Conservation (phyloP, 2,113 vertebrate species). For the Benitochromis conjunctus region DNA sequence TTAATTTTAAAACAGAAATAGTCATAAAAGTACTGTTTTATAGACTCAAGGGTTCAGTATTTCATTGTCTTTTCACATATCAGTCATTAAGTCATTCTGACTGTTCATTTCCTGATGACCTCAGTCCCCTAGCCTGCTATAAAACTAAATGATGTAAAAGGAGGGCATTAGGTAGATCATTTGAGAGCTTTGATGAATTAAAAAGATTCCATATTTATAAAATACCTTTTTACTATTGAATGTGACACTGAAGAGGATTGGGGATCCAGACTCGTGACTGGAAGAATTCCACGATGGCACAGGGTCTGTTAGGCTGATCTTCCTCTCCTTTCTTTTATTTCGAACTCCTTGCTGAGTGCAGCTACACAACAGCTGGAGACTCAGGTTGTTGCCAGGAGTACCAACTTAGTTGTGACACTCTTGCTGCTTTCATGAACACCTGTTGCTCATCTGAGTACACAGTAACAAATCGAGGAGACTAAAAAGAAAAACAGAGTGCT, state of each 20-base stretch:
- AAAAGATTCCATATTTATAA: not conserved
- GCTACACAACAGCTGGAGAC: not conserved
- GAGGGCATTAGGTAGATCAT: not conserved
- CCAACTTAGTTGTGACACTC: not conserved
- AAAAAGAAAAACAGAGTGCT: not conserved
- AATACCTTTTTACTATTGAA: not conserved
- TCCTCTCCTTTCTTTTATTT: not conserved
- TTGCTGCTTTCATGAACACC: not conserved
- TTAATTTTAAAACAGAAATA: slow-evolving; percentile 17
- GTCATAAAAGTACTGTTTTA: slow-evolving; percentile 17
- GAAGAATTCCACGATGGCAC: not conserved
- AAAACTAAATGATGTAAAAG: slow-evolving; percentile 7
- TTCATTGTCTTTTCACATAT: slow-evolving; percentile 11
- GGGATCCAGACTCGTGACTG: not conserved
- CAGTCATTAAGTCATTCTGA: slow-evolving; percentile 12
- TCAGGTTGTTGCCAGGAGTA: not conserved
- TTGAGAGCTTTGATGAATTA: not conserved
- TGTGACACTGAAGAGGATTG: not conserved
- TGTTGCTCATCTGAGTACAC: not conserved
- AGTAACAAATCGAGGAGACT: not conserved
- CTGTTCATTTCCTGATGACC: slow-evolving; percentile 8
- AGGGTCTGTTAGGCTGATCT: not conserved
- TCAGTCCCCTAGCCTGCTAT: not conserved
- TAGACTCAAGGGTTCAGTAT: not conserved
- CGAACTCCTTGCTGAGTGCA: not conserved